Evolutionary conservation across 2,888 invertebrate genomes (phyloP).

Genomic region (Polyommatus iphigenia): DNA sequence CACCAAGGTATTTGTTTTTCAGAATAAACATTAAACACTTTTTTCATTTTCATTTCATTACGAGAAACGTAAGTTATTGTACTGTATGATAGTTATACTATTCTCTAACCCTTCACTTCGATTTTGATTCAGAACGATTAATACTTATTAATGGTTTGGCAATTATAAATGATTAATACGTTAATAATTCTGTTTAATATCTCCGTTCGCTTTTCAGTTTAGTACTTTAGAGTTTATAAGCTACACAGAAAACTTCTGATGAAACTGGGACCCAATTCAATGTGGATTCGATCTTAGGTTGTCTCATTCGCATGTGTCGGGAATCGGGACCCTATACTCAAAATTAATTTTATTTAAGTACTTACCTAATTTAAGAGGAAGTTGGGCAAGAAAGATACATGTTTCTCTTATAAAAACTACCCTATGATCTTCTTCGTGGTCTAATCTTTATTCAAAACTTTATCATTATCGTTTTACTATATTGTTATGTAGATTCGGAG

Average conservation of each 20-base stretch:
- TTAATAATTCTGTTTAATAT: neutral
- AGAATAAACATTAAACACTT: too few relatives aligned
- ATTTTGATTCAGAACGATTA: slow-evolving; percentile 16
- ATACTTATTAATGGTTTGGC: slow-evolving; percentile 11
- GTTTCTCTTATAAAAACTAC: too few relatives aligned
- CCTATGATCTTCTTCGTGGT: neutral
- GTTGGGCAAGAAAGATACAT: too few relatives aligned
- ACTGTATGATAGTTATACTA: neutral
- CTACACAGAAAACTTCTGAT: neutral
- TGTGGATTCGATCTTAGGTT: neutral
- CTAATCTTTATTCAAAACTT: neutral
- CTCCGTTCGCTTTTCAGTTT: neutral
- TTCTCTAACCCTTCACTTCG: slow-evolving; percentile 1
- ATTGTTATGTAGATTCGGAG: neutral
- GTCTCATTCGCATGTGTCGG: neutral
- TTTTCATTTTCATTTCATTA: too few relatives aligned
- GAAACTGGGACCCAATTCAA: neutral
- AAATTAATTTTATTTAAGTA: too few relatives aligned
- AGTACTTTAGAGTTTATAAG: too few relatives aligned
- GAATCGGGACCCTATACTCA: neutral
- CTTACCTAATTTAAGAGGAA: too few relatives aligned
- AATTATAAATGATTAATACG: slow-evolving; percentile 7
- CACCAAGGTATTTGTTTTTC: too few relatives aligned
- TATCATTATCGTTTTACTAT: too few relatives aligned
- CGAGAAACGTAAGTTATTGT: neutral